Evolutionary conservation across 2,797 vertebrate species (phyloP).

Genomic region (Sebastes umbrosus): DNA sequence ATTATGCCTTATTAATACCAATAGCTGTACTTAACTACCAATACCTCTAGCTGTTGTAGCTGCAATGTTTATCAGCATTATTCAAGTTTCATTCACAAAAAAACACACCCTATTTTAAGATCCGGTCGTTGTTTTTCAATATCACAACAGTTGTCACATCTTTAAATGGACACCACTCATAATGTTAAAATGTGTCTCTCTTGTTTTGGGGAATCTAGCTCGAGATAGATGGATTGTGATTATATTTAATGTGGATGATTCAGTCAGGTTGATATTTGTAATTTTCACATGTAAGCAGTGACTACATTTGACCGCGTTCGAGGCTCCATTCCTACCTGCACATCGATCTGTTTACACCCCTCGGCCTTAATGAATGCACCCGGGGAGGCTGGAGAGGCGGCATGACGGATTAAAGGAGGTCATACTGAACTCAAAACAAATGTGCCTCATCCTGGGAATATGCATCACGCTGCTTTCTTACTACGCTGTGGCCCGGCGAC

Average conservation of each 20-base stretch:
- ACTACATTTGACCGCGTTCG: constrained; percentile 29
- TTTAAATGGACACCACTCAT: background rate
- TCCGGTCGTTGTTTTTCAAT: no score
- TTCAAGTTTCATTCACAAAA: background rate
- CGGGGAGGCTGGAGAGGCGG: constrained; percentile 38
- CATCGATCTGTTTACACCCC: constrained; percentile 70
- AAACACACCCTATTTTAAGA: background rate
- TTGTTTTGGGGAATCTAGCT: background rate
- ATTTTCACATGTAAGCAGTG: background rate
- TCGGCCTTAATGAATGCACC: constrained; percentile 58
- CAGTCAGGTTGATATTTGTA: background rate
- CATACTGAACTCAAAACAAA: constrained; percentile 61
- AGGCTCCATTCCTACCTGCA: constrained; percentile 33
- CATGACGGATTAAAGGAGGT: constrained; percentile 66
- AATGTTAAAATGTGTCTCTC: background rate
- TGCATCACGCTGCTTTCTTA: constrained; percentile 6
- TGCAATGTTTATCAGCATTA: background rate
- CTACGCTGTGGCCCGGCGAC: background rate
- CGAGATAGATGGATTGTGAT: no score
- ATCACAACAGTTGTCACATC: background rate
- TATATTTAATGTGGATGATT: background rate
- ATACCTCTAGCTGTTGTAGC: background rate
- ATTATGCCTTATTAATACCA: no score
- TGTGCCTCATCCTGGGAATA: constrained; percentile 50
- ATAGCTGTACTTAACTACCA: no score